Base-by-base conservation (phyloP, 2,888 invertebrate genomes). In the Hirtodrosophila cameraria region DNA sequence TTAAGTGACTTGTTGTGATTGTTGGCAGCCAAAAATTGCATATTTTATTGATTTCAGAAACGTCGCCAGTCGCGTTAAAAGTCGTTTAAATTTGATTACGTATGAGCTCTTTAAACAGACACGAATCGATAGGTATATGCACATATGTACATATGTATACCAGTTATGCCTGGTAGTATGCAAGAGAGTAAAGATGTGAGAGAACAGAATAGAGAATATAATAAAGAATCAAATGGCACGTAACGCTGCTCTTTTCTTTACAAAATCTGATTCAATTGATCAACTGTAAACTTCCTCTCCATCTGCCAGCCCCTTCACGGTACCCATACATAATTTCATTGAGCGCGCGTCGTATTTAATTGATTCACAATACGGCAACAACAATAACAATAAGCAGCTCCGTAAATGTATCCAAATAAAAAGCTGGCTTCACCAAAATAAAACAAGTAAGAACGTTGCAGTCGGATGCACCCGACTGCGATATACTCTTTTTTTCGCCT, bases 41-140 rank as follows among this genome's bases (percentile, higher is more conserved):
- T 73, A 52, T 67, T 72, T 54, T 74, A 73, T 85, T 62, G 65
- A 86, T 78, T 83, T 82, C 58, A 61, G 80, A 82, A 83, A 85
- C 78, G 79, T 83, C 42, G 76, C 76, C 86, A 74, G 60, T 63
- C 65, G 68, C 54, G 15, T 61, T 61, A 61, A 55, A 59, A 59
- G 59, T 27, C 48, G 59, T 59, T 48, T 48, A 9, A 16, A 48
- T 39, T 46, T 59, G 25, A 62, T 18, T 5, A 18, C 30, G 38
- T 41, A 50, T 38, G n/a, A 36, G 49, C 41, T 25, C 25, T 41
- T 35, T n/a, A n/a, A 16, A 28, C 15, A 20, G 13, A 28, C 18
- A 30, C 33, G 8, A 33, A n/a, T 1, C 13, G 3, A 23, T 36
- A 30, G 49, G 18, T 18, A 5, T 18, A 3, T 18, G n/a, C n/a